These are phyloP conservation scores for Epistrophella euchroma DNA, from an alignment of 2,888 invertebrate species.

Conservation along the genomic window DNA sequence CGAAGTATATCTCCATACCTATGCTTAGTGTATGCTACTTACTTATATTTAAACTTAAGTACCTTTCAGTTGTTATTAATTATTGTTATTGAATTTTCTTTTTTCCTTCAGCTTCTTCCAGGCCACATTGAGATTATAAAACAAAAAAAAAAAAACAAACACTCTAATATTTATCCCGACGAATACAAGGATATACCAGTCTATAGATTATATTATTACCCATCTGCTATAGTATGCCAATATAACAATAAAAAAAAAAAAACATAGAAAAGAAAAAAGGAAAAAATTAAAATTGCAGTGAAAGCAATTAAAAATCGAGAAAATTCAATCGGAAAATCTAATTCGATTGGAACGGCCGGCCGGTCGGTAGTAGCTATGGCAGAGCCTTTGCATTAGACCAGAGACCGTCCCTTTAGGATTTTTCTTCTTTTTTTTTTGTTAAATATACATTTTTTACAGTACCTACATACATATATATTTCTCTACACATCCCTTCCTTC, in stretches of 20 bases:
- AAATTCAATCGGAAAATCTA: constrained; percentile 83
- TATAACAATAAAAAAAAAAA: constrained; percentile 74
- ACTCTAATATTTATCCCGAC: constrained; percentile 28
- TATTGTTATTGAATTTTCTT: constrained; percentile 22
- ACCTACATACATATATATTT: constrained; percentile 11
- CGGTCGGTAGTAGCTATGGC: constrained; percentile 60
- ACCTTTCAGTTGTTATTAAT: constrained; percentile 14
- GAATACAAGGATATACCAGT: constrained; percentile 30
- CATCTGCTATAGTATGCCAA: constrained; percentile 78
- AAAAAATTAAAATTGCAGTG: constrained; percentile 77
- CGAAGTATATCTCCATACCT: not conserved
- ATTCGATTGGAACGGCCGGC: constrained; percentile 79
- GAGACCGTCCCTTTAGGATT: constrained; percentile 64
- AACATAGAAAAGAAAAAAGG: constrained; percentile 43
- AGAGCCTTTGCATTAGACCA: constrained; percentile 68
- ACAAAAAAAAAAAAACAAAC: constrained; percentile 2
- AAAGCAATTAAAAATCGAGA: constrained; percentile 83
- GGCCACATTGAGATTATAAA: not conserved
- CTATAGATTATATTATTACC: constrained; percentile 66
- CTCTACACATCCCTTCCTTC: constrained; percentile 34
- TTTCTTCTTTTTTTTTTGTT: constrained; percentile 44
- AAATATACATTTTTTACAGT: constrained; percentile 30
- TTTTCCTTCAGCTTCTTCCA: constrained; percentile 1
- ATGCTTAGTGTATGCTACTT: not conserved
- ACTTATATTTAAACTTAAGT: not conserved